phyloP scores from a whole-genome alignment of 2,113 vertebrate genomes.

The Platanista minor region DNA sequence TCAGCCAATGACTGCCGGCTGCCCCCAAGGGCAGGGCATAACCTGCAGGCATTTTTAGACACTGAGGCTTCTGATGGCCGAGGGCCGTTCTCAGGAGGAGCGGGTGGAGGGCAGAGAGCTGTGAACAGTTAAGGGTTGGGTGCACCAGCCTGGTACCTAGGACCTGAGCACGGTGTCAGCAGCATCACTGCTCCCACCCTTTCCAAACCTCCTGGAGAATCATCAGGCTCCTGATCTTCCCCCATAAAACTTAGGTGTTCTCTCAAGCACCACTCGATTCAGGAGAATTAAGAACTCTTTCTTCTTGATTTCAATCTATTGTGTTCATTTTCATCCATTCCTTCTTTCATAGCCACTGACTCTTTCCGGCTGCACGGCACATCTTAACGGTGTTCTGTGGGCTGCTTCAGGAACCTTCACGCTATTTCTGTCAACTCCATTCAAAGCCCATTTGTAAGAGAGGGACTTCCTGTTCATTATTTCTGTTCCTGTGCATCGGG shows the following conservation, averaged over 20 bases:
- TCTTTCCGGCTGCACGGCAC: neutral
- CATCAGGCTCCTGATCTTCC: neutral
- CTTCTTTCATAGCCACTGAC: neutral
- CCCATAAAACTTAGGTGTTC: neutral
- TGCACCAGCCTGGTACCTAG: too few relatives aligned
- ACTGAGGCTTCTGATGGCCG: neutral
- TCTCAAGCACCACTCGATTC: neutral
- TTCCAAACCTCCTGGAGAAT: neutral
- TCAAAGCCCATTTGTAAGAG: neutral
- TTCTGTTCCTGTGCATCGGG: neutral
- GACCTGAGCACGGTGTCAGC: rapidly evolving
- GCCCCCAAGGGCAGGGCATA: too few relatives aligned
- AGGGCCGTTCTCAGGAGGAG: neutral
- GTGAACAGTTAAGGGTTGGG: neutral
- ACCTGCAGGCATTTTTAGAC: neutral
- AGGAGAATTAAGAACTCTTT: neutral
- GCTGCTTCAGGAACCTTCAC: neutral
- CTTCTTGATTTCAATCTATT: neutral
- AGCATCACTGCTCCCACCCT: rapidly evolving
- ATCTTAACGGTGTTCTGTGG: neutral
- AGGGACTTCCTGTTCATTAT: neutral
- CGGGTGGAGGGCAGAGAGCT: rapidly evolving
- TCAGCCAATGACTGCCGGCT: neutral
- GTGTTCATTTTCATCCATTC: neutral
- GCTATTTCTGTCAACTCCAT: neutral